A percentile compares a stretch with the other conserved stretches of the same genome.
Evolutionary conservation across 2,797 vertebrate species (phyloP).

Genomic region (Parambassis ranga): DNA sequence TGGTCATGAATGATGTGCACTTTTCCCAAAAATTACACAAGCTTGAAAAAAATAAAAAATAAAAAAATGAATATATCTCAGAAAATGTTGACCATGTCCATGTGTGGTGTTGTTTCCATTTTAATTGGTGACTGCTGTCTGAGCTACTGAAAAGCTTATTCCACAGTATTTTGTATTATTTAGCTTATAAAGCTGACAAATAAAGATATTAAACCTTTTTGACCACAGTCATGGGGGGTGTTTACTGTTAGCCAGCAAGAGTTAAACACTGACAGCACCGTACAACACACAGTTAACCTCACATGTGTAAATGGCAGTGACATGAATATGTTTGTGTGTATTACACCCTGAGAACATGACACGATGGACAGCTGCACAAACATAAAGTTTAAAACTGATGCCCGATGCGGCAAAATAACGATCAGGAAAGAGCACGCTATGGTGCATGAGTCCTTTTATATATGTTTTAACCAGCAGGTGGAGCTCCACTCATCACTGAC

Average conservation of each 20-base stretch:
- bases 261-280: constrained; percentile 26
- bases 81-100: constrained; percentile 9
- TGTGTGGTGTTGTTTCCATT: constrained; percentile 4
- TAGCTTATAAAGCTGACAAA: constrained; percentile 55
- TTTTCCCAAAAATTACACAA: background rate
- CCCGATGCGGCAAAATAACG: background rate
- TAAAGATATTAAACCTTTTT: constrained; percentile 16
- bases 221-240: background rate
- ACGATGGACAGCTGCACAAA: constrained; percentile 25
- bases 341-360: constrained; percentile 67
- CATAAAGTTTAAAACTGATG: background rate
- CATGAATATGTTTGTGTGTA: constrained; percentile 1
- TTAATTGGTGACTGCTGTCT: constrained; percentile 19
- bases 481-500: constrained; percentile 28
- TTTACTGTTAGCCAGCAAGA: constrained; percentile 24
- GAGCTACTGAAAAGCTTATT: constrained; percentile 35
- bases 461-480: constrained; percentile 50
- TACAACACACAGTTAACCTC: constrained; percentile 17
- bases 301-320: constrained; percentile 5
- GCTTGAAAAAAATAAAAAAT: no score
- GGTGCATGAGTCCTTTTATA: constrained; percentile 13
- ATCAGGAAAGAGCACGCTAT: background rate
- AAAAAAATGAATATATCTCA: constrained; percentile 6
- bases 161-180: constrained; percentile 39
- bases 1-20: constrained; percentile 23